Percentiles rank a stretch among this genome's conserved stretches.
Conservation (phyloP, 2,888 invertebrate species). For the Polyommatus iphigenia region DNA sequence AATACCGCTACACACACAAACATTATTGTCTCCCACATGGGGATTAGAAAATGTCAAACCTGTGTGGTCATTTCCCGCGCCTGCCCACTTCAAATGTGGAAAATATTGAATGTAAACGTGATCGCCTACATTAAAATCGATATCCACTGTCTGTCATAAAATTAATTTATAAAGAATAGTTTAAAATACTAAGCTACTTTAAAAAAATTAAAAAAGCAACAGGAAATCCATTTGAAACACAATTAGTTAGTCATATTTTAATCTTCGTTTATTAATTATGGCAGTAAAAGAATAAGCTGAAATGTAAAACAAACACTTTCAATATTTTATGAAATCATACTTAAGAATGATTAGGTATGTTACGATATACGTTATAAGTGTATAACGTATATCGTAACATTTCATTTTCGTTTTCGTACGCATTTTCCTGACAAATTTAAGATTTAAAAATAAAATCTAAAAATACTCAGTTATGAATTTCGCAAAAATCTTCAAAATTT, state of each 20-base stretch:
- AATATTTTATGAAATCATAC: neutral
- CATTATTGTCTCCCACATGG: neutral
- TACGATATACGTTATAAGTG: neutral
- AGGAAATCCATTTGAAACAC: too few relatives aligned
- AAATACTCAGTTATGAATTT: neutral
- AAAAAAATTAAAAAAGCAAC: too few relatives aligned
- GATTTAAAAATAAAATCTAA: neutral
- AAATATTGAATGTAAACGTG: neutral
- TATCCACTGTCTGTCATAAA: neutral
- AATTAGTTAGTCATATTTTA: too few relatives aligned
- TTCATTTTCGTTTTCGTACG: too few relatives aligned
- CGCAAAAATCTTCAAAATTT: neutral
- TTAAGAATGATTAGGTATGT: neutral
- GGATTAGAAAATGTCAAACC: neutral
- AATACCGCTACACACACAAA: neutral
- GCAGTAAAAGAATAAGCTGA: too few relatives aligned
- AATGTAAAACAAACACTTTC: neutral
- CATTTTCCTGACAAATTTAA: neutral
- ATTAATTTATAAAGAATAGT: too few relatives aligned
- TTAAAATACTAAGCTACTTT: too few relatives aligned
- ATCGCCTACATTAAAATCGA: neutral
- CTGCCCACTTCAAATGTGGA: neutral
- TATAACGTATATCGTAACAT: too few relatives aligned
- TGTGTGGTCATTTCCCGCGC: slow-evolving; percentile 8
- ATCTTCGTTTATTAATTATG: too few relatives aligned